Conservation (phyloP, 2,113 vertebrate species). For the Corydoras sp. region DNA sequence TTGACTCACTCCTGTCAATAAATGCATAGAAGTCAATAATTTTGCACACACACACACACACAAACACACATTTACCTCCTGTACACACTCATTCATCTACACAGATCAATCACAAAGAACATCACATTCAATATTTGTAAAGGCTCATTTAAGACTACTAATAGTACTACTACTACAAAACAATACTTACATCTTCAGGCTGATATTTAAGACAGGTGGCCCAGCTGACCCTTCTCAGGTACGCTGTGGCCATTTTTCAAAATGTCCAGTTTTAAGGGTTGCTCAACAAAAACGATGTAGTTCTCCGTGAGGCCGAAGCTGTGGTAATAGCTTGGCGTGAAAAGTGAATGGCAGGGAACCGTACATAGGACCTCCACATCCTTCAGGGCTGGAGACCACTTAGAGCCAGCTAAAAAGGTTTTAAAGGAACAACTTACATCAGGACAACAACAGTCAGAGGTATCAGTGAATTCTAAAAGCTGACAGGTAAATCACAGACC, state of each 20-base stretch:
- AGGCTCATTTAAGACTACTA: too few relatives aligned
- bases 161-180: neutral
- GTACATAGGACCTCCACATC: conserved; percentile 74
- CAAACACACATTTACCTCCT: too few relatives aligned
- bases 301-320: conserved; percentile 90
- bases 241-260: conserved; percentile 87
- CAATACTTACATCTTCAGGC: conserved; percentile 74
- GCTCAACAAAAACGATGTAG: conserved; percentile 86
- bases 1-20: too few relatives aligned
- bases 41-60: too few relatives aligned
- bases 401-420: conserved; percentile 45
- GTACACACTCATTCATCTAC: too few relatives aligned
- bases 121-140: too few relatives aligned
- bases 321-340: conserved; percentile 89
- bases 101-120: too few relatives aligned
- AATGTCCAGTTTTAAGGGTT: conserved; percentile 86
- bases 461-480: neutral
- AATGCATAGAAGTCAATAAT: too few relatives aligned
- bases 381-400: conserved; percentile 62
- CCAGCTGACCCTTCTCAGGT: conserved; percentile 84
- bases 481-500: neutral
- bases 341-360: conserved; percentile 73
- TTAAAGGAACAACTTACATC: neutral
- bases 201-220: conserved; percentile 79
- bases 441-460: neutral